These are phyloP conservation scores for Prionailurus viverrinus DNA, from an alignment of 2,113 vertebrate species.

Conservation along the genomic window DNA sequence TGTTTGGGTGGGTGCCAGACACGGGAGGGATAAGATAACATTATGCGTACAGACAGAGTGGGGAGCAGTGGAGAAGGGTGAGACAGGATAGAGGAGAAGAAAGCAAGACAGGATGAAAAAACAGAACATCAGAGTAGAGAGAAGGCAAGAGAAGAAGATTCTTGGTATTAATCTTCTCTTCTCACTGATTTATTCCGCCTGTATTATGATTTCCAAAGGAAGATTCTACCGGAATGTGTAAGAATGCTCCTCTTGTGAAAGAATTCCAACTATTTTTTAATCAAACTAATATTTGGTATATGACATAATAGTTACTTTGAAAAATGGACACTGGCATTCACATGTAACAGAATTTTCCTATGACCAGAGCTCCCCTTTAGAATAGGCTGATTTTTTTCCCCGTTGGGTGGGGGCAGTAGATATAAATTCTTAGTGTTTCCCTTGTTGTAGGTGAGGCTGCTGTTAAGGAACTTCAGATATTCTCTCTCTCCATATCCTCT, in stretches of 20 bases:
- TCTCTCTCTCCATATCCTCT: neutral
- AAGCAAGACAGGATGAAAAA: conserved; percentile 2
- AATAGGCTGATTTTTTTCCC: conserved; percentile 56
- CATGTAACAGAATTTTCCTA: conserved; percentile 76
- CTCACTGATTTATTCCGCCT: conserved; percentile 66
- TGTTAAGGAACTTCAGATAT: neutral
- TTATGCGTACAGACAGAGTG: neutral
- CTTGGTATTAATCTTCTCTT: conserved; percentile 57
- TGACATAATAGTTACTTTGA: conserved; percentile 83
- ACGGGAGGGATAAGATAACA: neutral
- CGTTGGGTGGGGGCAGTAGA: neutral
- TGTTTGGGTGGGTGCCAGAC: neutral
- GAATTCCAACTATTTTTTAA: conserved; percentile 80
- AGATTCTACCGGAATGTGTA: conserved; percentile 59
- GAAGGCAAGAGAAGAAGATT: neutral
- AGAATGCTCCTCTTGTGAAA: conserved; percentile 82
- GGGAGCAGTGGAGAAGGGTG: neutral
- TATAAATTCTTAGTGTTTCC: neutral
- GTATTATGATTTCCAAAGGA: conserved; percentile 70
- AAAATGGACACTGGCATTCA: conserved; percentile 76
- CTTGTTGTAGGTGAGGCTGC: conserved; percentile 54
- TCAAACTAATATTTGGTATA: conserved; percentile 79
- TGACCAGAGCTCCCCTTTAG: conserved; percentile 70
- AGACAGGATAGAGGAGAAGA: neutral
- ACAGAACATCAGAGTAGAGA: neutral